Evolutionary conservation across 2,888 invertebrate species (phyloP).

Genomic region (Chydorus sphaericus): DNA sequence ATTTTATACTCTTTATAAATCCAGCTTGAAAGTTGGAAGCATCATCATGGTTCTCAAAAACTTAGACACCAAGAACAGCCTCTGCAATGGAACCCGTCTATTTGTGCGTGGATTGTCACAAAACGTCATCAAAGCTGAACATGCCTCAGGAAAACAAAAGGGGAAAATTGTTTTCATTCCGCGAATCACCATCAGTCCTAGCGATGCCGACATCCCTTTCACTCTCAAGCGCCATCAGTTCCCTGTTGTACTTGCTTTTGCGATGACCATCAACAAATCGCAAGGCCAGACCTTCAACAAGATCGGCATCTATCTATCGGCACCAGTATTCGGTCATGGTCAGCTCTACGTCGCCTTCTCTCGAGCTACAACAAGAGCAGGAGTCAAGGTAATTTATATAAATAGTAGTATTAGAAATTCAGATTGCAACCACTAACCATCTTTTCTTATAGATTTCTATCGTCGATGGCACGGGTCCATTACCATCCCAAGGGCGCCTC

Average conservation of each 20-base stretch:
- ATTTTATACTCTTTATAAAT: no score
- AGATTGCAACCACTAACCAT: no score
- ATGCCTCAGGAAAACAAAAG: conserved; percentile 13
- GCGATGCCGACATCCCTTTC: conserved; percentile 1
- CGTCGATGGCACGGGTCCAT: no score
- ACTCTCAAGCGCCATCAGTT: not conserved
- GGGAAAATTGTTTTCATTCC: conserved; percentile 18
- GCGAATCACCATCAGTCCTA: conserved; percentile 14
- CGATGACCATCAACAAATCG: not conserved
- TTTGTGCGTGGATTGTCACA: conserved; percentile 12
- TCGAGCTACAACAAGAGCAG: not conserved
- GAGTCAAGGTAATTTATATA: no score
- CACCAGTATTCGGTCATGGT: not conserved
- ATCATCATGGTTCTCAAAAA: conserved; percentile 20
- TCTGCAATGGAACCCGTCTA: conserved; percentile 21
- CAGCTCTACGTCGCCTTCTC: not conserved
- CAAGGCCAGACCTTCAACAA: not conserved
- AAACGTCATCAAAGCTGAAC: conserved; percentile 12
- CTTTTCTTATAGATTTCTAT: no score
- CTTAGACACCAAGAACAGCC: conserved; percentile 16
- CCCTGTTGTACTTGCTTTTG: not conserved
- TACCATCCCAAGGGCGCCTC: no score
- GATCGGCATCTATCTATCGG: not conserved
- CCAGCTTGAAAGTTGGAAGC: conserved; percentile 19
- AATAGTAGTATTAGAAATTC: no score